Base-by-base conservation (phyloP, 2,113 vertebrate species). In the Pipa parva region DNA sequence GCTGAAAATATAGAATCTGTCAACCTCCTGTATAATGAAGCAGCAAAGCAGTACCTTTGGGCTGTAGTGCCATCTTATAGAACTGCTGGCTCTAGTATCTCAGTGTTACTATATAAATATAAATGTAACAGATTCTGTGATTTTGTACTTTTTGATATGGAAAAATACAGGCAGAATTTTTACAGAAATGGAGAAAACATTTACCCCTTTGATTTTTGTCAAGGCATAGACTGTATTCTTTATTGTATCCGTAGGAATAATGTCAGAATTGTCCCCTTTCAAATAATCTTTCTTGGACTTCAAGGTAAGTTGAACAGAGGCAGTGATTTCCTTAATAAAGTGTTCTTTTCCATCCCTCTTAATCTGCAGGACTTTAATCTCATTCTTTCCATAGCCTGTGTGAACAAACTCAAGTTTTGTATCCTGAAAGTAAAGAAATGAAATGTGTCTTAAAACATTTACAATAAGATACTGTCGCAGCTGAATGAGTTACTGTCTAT, bases 181-280 rank as follows among this genome's bases (percentile, higher is more conserved):
- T 72, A 2, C 0, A 36, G 3, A 49, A 55, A 36, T 36, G 3
- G 5, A 13, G 1, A 31, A 5, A 31, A 5, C 29, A 12, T 8
- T 29, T 91, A 99, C 95, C 84, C 93, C 95, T 63, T 90, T 91
- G 56, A 93, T 60, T 80, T 97, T 97, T 37, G 95, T 95, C 80
- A 99, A 55, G 25, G 84, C 92, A 0, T 98, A 86, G 62, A 99
- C 88, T 0, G 89, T 96, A 80, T 99, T 99, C 79, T 99, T 99
- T 42, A 98, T 91, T 49, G 97, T 99, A 82, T 99, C 95, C 0
- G 97, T 99, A 21, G 95, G 95, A 75, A 99, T 95, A 78, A 98
- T 90, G 61, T 90, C 88, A 1, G 87, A 88, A 74, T 98, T 99
- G 78, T 98, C 91, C 67, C 92, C 93, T 0, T 64, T 49, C 13